Percentiles rank a stretch among this genome's conserved stretches.
Evolutionary conservation across 1,140 invertebrate species (phyloP).

Genomic region (Triops longicaudatus): DNA sequence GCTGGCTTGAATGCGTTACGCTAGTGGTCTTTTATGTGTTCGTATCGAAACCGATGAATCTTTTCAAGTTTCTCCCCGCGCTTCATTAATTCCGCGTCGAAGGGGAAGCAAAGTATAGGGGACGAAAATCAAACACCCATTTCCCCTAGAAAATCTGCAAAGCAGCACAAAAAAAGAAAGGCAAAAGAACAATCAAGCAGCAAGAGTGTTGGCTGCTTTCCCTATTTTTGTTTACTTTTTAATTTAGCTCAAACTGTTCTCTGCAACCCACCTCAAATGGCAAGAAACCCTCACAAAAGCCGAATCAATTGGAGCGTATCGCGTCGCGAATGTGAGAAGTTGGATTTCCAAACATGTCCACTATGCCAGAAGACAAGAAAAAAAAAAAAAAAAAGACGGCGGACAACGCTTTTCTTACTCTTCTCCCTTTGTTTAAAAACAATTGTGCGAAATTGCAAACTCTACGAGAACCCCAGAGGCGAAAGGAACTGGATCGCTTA

Average conservation of each 20-base stretch:
- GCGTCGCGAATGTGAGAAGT: neutral
- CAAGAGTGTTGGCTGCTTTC: neutral
- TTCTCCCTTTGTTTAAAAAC: neutral
- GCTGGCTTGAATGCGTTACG: neutral
- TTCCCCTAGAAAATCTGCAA: conserved; percentile 3
- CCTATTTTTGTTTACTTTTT: neutral
- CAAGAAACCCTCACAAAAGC: neutral
- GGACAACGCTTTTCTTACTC: neutral
- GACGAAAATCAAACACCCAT: neutral
- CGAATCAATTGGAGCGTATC: neutral
- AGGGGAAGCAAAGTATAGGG: neutral
- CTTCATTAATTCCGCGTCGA: neutral
- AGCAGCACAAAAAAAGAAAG: neutral
- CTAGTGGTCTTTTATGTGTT: neutral
- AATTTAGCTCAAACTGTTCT: neutral
- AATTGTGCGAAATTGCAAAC: neutral
- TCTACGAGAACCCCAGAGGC: neutral
- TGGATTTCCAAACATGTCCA: neutral
- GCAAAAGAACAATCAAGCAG: conserved; percentile 1
- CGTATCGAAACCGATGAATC: neutral
- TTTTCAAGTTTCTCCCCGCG: neutral
- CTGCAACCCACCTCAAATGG: neutral
- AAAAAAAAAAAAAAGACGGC: neutral
- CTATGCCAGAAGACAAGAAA: neutral
- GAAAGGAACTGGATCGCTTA: neutral